Evolutionary conservation across 2,888 invertebrate species (phyloP).

Genomic region (Chymomyza amoena): DNA sequence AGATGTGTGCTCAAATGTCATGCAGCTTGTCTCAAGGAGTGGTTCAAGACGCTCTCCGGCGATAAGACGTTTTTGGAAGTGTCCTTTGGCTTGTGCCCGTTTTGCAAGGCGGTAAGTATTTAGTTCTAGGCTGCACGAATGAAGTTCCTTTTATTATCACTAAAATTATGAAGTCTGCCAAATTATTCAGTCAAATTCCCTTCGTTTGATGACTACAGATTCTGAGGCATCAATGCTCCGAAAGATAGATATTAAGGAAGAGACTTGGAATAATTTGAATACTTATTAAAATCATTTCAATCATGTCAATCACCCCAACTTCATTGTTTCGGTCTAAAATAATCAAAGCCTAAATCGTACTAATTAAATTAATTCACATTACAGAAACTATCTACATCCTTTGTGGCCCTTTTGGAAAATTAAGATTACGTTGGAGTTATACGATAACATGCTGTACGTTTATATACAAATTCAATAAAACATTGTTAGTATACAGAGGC

Average conservation of each 20-base stretch:
- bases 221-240: too few relatives aligned
- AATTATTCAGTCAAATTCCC: too few relatives aligned
- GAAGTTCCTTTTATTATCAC: neutral
- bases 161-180: too few relatives aligned
- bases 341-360: too few relatives aligned
- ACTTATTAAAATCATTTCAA: too few relatives aligned
- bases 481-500: neutral
- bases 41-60: slow-evolving; percentile 75
- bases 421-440: slow-evolving; percentile 23
- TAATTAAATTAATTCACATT: neutral
- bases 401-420: slow-evolving; percentile 67
- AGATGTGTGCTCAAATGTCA: slow-evolving; percentile 76
- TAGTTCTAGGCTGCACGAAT: neutral
- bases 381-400: slow-evolving; percentile 77
- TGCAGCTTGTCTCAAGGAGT: slow-evolving; percentile 74
- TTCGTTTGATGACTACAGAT: too few relatives aligned
- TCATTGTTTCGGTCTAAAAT: too few relatives aligned
- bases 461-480: slow-evolving; percentile 1
- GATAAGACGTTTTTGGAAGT: slow-evolving; percentile 76
- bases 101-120: slow-evolving; percentile 75
- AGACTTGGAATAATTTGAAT: too few relatives aligned
- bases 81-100: slow-evolving; percentile 76
- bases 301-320: too few relatives aligned
- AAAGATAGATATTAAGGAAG: too few relatives aligned
- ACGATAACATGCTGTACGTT: neutral